Percentiles rank a stretch among this genome's conserved stretches.
These are phyloP conservation scores for Ceyx melanurus DNA, from an alignment of 2,113 vertebrate species.

Conservation along the genomic window DNA sequence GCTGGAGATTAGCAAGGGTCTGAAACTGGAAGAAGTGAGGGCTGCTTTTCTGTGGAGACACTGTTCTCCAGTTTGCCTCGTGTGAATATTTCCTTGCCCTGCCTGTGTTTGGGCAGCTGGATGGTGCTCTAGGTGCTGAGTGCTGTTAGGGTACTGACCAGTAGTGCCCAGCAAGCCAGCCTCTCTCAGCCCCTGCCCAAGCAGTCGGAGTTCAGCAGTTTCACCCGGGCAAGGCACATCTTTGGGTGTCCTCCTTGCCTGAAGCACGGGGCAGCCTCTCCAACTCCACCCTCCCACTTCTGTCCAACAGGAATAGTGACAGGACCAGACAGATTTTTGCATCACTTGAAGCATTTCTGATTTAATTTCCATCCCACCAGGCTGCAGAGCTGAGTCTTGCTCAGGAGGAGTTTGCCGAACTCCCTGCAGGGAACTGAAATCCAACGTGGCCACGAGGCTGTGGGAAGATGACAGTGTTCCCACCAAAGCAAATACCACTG, in stretches of 20 bases:
- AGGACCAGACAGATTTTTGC: neutral
- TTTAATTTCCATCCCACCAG: neutral
- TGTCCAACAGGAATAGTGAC: neutral
- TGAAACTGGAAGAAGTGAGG: constrained; percentile 1
- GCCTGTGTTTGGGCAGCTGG: neutral
- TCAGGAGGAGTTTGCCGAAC: neutral
- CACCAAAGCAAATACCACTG: neutral
- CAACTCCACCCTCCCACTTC: neutral
- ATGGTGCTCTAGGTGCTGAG: neutral
- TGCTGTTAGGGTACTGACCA: neutral
- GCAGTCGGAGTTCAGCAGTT: neutral
- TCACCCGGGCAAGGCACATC: neutral
- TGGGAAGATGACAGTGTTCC: neutral
- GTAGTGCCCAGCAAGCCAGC: rapidly evolving
- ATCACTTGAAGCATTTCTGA: neutral
- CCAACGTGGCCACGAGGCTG: neutral
- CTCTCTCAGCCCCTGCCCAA: neutral
- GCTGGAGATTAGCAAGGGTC: neutral
- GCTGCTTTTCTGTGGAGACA: neutral
- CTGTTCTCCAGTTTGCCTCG: neutral
- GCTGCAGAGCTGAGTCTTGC: neutral
- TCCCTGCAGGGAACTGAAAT: neutral
- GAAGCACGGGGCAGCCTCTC: neutral
- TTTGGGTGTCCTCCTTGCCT: neutral
- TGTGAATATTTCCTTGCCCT: neutral